Evolutionary conservation across 2,797 vertebrate species (phyloP), one percentile per base, ranked within the genome.

Genomic region (Acanthurus tractus): DNA sequence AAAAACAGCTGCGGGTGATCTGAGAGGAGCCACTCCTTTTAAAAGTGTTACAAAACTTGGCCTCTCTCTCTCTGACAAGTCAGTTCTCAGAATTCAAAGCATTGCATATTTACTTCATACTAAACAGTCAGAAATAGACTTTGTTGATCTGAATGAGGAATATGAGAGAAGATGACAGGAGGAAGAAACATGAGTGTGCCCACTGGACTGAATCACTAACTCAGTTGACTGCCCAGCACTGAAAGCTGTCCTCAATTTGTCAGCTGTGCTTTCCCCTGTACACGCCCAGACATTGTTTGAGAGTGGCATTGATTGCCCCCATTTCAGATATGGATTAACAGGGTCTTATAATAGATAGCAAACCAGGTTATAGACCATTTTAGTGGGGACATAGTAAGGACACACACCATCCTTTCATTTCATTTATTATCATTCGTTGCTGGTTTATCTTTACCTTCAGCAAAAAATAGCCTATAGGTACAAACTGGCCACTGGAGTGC

Each of bases 281-380:
- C 70, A 38, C 23, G 17, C 85, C 46, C 68, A 61, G 58, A 48
- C 18, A 42, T 69, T 82, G 76, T 80, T 79, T 76, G 59, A 70
- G 76, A 79, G 63, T 76, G 62, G 15, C 86, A 93, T 93, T 84
- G 92, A 94, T 92, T 77, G 92, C 22, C 88, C 91, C 66, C 48
- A 7, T 92, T 94, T 87, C 70, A 78, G 54, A 78, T 81, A 89
- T 89, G 63, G 90, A 92, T 91, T 88, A 83, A 63, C 78, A 58
- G 75, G 69, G 63, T 77, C 77, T 71, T 78, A 45, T 56, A 75
- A 52, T 70, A 54, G 49, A 78, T 62, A 59, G 78, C 70, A 81
- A 53, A 88, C 88, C 61, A 73, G 88, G 70, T 81, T 74, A 36
- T 71, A 52, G 36, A 42, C 66, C 58, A 64, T 49, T 56, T 78